Evolutionary conservation across 2,113 vertebrate species (phyloP), one percentile per base, ranked within the genome.

Genomic region (Gila orcuttii): DNA sequence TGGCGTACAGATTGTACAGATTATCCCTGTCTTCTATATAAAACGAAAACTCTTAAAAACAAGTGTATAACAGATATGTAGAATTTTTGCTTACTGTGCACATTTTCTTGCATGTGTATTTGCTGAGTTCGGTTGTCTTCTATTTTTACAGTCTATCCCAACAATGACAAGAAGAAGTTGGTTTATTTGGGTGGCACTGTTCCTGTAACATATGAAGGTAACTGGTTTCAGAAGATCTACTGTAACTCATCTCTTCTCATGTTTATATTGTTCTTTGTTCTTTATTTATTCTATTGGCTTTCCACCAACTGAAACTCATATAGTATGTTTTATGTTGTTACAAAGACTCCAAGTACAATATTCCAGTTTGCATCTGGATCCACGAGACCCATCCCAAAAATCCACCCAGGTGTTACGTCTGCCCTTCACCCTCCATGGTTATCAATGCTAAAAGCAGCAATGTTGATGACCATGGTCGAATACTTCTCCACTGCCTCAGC

Each of bases 331-430:
- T 8, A 36, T 69, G 57, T 84, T 79, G 9, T 45, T n/a, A 59
- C 21, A 33, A 87, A 95, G 94, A 92, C 45, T 78, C 85, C 66
- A 68, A 85, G 12, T 95, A 95, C 89, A 94, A 94, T 84, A 92
- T 94, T 88, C 94, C 95, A 55, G 90, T 95, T 42, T 93, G 93
- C 87, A 86, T 95, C 79, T 95, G 95, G 95, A 91, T 95, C 8
- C 94, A 95, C 39, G 90, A 94, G 64, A 93, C 91, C 0, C 94
- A 95, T 78, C 95, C 94, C 0, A 79, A 85, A 50, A 92, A 89
- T 52, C 90, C 91, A 0, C 95, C 95, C 12, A 91, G 93, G 74
- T 95, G 94, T 57, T 93, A 90, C 0, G 90, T 95, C 57, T 93
- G 93, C 68, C 93, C 93, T 0, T 91, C 93, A 0, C 76, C 87